These are phyloP conservation scores for Tetranychus piercei DNA, from an alignment of 2,888 invertebrate species.

Conservation along the genomic window DNA sequence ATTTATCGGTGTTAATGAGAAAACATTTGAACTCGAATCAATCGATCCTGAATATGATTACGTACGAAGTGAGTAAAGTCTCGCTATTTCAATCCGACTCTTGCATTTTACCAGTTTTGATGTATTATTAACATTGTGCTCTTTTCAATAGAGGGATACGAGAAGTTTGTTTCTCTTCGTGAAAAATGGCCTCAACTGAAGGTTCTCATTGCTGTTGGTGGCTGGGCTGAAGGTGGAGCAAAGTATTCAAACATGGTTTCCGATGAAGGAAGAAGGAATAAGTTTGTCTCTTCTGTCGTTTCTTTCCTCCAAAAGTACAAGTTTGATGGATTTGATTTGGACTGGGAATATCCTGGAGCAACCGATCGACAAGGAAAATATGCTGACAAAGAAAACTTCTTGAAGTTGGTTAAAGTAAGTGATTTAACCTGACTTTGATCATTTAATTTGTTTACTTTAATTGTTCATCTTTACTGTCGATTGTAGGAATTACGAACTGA, in stretches of 20 bases:
- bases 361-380: conserved; percentile 65
- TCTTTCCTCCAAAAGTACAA: conserved; percentile 51
- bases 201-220: conserved; percentile 62
- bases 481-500: conserved; percentile 44
- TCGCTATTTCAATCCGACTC: not conserved
- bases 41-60: conserved; percentile 44
- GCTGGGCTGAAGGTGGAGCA: conserved; percentile 73
- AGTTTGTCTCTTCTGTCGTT: conserved; percentile 55
- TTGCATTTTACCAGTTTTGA: not conserved
- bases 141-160: conserved; percentile 43
- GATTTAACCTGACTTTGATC: conserved; percentile 16
- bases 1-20: conserved; percentile 26
- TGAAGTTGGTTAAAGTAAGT: conserved; percentile 30
- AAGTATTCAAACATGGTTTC: conserved; percentile 68
- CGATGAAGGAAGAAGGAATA: conserved; percentile 45
- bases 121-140: not conserved
- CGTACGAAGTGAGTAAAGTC: conserved; percentile 43
- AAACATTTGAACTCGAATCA: conserved; percentile 25
- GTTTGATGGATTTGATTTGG: conserved; percentile 68
- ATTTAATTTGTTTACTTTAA: conserved; percentile 5
- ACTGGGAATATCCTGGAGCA: conserved; percentile 80
- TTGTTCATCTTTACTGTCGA: not conserved
- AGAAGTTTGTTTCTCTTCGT: conserved; percentile 55
- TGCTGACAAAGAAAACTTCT: conserved; percentile 62
- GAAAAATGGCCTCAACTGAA: conserved; percentile 51